A percentile compares a stretch with the other conserved stretches of the same genome.
Conservation (phyloP, 2,113 vertebrate species). For the Desmodus rotundus region DNA sequence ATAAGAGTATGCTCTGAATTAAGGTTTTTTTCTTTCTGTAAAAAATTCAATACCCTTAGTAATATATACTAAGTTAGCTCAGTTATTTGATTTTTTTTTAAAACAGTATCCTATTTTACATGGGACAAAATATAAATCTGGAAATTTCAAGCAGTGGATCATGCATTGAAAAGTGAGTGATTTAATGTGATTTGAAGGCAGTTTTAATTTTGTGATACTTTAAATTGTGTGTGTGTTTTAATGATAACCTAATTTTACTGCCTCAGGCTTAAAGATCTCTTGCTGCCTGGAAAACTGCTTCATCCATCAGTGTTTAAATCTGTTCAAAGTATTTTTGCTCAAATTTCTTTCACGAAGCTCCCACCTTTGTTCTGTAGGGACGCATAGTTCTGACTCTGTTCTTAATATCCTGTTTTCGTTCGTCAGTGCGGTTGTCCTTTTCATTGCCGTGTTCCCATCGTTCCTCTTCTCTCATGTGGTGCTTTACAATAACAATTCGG, state of each 20-base stretch:
- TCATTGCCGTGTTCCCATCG: conserved; percentile 42
- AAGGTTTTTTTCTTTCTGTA: neutral
- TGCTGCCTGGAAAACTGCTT: neutral
- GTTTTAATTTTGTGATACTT: conserved; percentile 22
- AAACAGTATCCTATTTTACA: neutral
- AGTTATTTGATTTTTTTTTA: conserved; percentile 5
- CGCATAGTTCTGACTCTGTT: neutral
- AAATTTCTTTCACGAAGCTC: neutral
- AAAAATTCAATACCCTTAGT: neutral
- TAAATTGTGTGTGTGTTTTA: neutral
- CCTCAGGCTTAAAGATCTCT: conserved; percentile 24
- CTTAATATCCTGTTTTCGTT: conserved; percentile 61
- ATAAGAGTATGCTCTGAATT: neutral
- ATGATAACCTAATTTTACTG: conserved; percentile 20
- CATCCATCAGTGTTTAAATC: conserved; percentile 22
- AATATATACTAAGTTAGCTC: neutral
- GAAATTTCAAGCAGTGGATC: neutral
- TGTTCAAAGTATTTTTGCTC: conserved; percentile 41
- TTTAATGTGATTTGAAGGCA: conserved; percentile 9
- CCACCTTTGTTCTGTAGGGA: conserved; percentile 41
- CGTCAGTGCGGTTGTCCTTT: conserved; percentile 18
- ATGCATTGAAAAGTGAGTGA: neutral
- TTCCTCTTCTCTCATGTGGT: conserved; percentile 30
- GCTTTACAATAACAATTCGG: conserved; percentile 38
- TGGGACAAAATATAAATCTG: neutral